Evolutionary conservation across 2,797 vertebrate genomes (phyloP), one percentile per base, ranked within the genome.

Genomic region (Toxotes lorentzi): DNA sequence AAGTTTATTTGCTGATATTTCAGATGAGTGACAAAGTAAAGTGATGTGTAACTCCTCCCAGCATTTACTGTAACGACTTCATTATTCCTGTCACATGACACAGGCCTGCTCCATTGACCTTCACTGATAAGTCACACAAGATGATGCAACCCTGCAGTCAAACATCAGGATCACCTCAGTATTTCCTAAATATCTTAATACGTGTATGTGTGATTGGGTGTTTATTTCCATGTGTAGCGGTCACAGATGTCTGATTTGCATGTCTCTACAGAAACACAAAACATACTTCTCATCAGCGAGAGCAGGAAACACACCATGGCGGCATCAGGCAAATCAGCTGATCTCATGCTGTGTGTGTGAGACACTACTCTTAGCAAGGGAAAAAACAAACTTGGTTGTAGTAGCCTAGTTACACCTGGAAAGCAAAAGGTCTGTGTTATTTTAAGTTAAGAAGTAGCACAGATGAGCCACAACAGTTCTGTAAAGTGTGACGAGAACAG

Each of bases 251-350:
- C 53, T 21, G 7, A 90, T 89, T 90, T 91, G 80, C 88, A 91
- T 91, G 45, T 47, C 23, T 64, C 19, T 4, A 16, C 70, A 63
- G 59, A 73, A 69, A 88, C 51, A 86, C 89, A 87, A 88, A 76
- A 79, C 72, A 32, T 38, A 30, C 60, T 73, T 80, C 78, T 87
- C 66, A 86, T 85, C 23, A 9, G 7, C 8, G 0, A 70, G 78
- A 56, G 32, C 67, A 85, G 64, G 69, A 87, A 88, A 82, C 62
- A 43, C 50, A 81, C 53, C 21, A 5, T 54, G 68, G 65, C 79
- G 8, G 72, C 47, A 1, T 68, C 64, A 89, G 71, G 86, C 77
- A 91, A 88, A 91, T 91, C 76, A 89, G 82, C 69, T 86, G 87
- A 88, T 82, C 76, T 27, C 23, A 7, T 12, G 40, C 41, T 50